phyloP scores from a whole-genome alignment of 2,888 invertebrate genomes.

The Thymelicus acteon region DNA sequence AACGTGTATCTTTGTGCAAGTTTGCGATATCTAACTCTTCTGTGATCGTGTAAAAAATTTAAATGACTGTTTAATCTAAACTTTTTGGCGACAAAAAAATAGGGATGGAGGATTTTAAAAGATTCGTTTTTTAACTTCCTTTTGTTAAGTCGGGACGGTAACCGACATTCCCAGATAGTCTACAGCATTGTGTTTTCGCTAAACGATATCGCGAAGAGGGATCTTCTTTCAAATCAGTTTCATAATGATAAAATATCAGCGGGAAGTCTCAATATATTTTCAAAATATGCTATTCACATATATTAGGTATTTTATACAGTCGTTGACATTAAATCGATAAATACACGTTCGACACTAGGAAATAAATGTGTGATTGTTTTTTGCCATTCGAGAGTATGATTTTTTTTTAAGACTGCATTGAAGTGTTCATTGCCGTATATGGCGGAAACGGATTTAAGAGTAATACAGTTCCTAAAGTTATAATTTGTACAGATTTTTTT shows the following conservation, averaged over 20 bases:
- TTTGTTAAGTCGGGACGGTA: conserved; percentile 73
- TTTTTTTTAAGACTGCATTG: conserved; percentile 16
- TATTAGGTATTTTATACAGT: conserved; percentile 57
- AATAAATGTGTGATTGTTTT: conserved; percentile 37
- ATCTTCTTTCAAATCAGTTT: conserved; percentile 63
- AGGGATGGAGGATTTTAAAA: conserved; percentile 65
- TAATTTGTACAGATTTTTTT: too few species aligned
- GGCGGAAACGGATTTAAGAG: background rate
- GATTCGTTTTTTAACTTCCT: conserved; percentile 75
- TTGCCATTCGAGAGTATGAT: conserved; percentile 29
- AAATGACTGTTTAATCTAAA: conserved; percentile 77
- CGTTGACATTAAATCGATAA: conserved; percentile 52
- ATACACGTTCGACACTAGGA: conserved; percentile 42
- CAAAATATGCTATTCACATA: conserved; percentile 73
- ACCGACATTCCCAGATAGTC: conserved; percentile 83
- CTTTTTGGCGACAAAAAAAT: conserved; percentile 72
- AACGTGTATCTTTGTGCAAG: conserved; percentile 71
- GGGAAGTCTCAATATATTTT: conserved; percentile 74
- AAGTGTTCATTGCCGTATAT: background rate
- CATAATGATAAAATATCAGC: conserved; percentile 81
- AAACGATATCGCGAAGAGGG: conserved; percentile 71
- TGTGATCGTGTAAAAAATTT: conserved; percentile 66
- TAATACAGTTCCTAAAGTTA: too few species aligned
- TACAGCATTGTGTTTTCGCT: conserved; percentile 70
- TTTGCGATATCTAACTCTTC: conserved; percentile 79